Conservation (phyloP, 2,888 invertebrate genomes). For the Empis stercorea region DNA sequence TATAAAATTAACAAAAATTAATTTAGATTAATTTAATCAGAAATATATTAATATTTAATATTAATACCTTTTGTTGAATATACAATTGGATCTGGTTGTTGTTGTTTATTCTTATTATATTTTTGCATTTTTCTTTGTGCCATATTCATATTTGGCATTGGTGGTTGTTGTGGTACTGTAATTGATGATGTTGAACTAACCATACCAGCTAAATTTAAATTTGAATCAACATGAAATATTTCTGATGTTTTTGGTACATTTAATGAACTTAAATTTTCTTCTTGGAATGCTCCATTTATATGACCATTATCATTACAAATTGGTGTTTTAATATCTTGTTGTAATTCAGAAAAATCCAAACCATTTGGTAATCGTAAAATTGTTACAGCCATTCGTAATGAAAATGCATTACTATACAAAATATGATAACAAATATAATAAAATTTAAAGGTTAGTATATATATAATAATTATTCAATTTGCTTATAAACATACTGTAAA, state of each 20-base stretch:
- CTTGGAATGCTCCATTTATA: constrained; percentile 17
- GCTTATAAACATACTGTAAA: constrained; percentile 61
- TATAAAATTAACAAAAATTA: neutral
- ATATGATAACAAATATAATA: neutral
- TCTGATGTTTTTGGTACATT: constrained; percentile 29
- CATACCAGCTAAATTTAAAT: constrained; percentile 48
- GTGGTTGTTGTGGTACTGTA: constrained; percentile 25
- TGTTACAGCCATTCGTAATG: constrained; percentile 79
- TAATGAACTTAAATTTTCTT: constrained; percentile 15
- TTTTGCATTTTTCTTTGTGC: constrained; percentile 25
- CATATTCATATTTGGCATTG: constrained; percentile 31
- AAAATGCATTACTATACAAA: constrained; percentile 69
- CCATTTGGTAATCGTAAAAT: constrained; percentile 78
- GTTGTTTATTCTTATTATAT: constrained; percentile 4
- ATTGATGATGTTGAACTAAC: constrained; percentile 27
- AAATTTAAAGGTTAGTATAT: too few species aligned
- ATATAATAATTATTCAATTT: too few species aligned
- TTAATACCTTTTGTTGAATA: constrained; percentile 39
- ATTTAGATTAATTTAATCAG: too few species aligned
- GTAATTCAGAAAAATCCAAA: constrained; percentile 56
- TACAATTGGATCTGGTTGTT: constrained; percentile 25
- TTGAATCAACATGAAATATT: constrained; percentile 56
- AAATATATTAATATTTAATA: neutral
- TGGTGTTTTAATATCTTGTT: constrained; percentile 21
- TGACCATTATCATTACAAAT: constrained; percentile 19